These are phyloP conservation scores for Gadopsis bispinosus DNA, from an alignment of 2,797 vertebrate genomes.

Conservation along the genomic window DNA sequence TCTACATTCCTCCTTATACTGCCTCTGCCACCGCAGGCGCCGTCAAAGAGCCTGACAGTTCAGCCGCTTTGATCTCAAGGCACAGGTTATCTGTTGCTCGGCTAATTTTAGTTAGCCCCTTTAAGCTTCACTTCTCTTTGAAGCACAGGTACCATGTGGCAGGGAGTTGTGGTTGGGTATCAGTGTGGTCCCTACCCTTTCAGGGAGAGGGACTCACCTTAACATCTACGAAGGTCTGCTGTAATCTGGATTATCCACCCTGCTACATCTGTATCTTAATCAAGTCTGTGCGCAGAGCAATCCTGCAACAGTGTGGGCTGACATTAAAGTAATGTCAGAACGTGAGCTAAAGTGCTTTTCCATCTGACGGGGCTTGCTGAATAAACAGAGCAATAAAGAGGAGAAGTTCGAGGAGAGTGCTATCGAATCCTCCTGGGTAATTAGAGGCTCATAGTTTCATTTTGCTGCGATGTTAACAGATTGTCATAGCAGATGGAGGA, in stretches of 20 bases:
- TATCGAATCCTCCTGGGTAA: constrained; percentile 36
- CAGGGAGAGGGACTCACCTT: constrained; percentile 13
- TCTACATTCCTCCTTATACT: constrained; percentile 62
- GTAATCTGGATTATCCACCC: constrained; percentile 35
- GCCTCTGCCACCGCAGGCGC: constrained; percentile 55
- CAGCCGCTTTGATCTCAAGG: constrained; percentile 77
- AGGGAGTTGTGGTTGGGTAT: constrained; percentile 34
- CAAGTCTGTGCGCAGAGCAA: neutral
- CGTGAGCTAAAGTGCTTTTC: constrained; percentile 36
- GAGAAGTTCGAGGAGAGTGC: constrained; percentile 23
- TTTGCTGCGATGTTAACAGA: constrained; percentile 55
- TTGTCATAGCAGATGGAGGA: constrained; percentile 48
- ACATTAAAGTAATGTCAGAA: constrained; percentile 40
- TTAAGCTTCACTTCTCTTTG: constrained; percentile 69
- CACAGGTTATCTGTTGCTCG: constrained; percentile 75
- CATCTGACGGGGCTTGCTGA: constrained; percentile 29
- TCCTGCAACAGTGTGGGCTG: constrained; percentile 16
- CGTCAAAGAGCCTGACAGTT: constrained; percentile 57
- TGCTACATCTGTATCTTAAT: constrained; percentile 31
- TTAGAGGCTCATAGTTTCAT: constrained; percentile 49
- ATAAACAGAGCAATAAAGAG: constrained; percentile 39
- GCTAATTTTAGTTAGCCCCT: constrained; percentile 80
- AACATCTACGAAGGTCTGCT: constrained; percentile 8
- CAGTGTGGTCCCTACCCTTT: constrained; percentile 23
- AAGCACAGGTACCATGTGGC: constrained; percentile 52